Base-by-base conservation (phyloP, 2,888 invertebrate species). In the Camptogramma bilineatum region DNA sequence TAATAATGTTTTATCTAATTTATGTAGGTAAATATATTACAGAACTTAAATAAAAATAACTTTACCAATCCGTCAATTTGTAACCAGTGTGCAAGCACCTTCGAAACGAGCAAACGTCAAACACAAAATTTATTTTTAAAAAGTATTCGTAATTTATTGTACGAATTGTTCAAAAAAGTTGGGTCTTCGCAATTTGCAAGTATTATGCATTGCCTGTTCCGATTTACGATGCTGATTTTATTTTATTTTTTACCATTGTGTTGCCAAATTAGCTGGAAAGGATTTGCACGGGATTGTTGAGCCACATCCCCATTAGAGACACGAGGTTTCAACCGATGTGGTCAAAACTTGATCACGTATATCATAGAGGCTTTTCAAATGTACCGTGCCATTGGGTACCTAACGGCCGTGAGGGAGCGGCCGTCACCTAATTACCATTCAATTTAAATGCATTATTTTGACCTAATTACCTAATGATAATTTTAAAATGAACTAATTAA, bases 161-260 rank as follows among this genome's bases (percentile, higher is more conserved):
- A 77, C 75, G 68, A 82, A 83, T 79, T 73, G 77, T 69, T 68
- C 76, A 76, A 82, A 83, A 79, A 81, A 79, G 74, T 70, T 75
- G 9, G 67, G 58, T 64, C 70, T 73, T 77, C 76, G 78, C 79
- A 86, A 88, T 86, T 88, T 87, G 83, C 83, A 82, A 86, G 79
- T 79, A 83, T 84, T 83, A 85, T 84, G 77, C 75, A 72, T 76
- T 75, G 73, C 69, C 69, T 70, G 73, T 58, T 64, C 66, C 72
- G 77, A 76, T 80, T 78, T 78, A 74, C 71, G 74, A 70, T 28
- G 28, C 28, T 28, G 0, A 52, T 66, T 48, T 31, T 50, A 56
- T 24, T 69, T 71, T 64, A 57, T 73, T 68, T 74, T 73, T 69
- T 66, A 28, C 70, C 74, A 75, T 78, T 75, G 75, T 79, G 71